phyloP scores from a whole-genome alignment of 2,113 vertebrate genomes.

The Corythaixoides concolor region DNA sequence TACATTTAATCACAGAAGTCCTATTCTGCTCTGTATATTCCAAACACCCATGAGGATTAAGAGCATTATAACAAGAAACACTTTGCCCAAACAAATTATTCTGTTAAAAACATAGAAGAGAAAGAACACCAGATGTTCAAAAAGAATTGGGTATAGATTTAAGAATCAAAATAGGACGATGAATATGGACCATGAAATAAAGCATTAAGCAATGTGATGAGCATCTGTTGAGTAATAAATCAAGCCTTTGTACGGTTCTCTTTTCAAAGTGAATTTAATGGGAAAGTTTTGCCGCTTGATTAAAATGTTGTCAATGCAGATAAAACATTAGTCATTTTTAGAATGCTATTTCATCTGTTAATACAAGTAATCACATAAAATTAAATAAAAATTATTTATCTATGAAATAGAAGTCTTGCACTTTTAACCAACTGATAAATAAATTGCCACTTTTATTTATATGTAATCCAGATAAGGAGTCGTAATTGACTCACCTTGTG shows the following conservation, averaged over 20 bases:
- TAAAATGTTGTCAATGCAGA: background rate
- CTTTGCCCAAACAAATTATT: conserved; percentile 44
- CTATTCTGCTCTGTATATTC: background rate
- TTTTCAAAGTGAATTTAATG: conserved; percentile 32
- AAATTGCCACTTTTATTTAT: background rate
- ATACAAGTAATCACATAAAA: background rate
- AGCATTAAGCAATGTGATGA: conserved; percentile 58
- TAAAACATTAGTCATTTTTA: background rate
- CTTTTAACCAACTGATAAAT: background rate
- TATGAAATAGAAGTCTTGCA: background rate
- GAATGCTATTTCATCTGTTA: background rate
- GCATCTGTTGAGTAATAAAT: conserved; percentile 63
- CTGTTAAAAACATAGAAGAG: conserved; percentile 18
- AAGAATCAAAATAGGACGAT: conserved; percentile 44
- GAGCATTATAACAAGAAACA: conserved; percentile 46
- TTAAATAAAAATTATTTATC: background rate
- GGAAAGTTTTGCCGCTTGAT: background rate
- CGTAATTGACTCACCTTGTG: background rate
- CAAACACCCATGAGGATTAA: conserved; percentile 40
- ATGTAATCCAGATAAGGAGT: background rate
- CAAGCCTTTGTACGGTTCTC: background rate
- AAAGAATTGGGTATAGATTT: conserved; percentile 52
- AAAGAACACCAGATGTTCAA: conserved; percentile 66
- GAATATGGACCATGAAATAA: conserved; percentile 57
- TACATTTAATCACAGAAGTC: background rate